Conservation (phyloP, 2,113 vertebrate genomes). For the Ophthalmolycus amberensis region DNA sequence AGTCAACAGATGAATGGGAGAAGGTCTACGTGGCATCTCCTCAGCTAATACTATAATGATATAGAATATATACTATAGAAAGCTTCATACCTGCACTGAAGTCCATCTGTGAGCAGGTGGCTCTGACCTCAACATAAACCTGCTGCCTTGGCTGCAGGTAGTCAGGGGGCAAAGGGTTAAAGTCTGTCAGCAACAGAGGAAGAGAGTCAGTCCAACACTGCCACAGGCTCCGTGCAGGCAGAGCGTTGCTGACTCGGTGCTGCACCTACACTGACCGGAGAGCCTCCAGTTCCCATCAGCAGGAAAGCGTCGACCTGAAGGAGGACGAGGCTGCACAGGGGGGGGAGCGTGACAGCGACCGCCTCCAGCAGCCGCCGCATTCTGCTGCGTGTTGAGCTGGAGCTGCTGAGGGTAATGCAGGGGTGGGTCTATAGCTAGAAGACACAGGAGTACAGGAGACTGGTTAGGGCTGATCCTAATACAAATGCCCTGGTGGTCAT, state of each 20-base stretch:
- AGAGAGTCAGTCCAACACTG: not conserved
- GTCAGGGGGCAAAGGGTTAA: not conserved
- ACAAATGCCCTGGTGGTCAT: not conserved
- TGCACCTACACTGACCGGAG: not conserved
- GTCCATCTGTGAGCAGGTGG: not conserved
- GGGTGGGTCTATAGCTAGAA: not conserved
- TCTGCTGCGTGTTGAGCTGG: not conserved
- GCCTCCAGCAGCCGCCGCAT: not conserved
- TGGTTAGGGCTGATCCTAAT: not conserved
- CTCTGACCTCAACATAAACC: not conserved
- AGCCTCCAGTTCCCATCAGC: not conserved
- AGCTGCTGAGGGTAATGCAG: not conserved
- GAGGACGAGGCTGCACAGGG: not conserved
- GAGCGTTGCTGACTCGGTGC: not conserved
- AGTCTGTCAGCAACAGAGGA: not conserved
- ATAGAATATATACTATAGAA: not conserved
- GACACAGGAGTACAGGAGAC: not conserved
- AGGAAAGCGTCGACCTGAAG: not conserved
- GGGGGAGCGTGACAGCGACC: not conserved
- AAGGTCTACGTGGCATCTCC: not conserved
- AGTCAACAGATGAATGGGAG: not conserved
- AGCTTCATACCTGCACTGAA: not conserved
- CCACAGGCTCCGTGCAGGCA: not conserved
- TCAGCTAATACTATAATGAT: not conserved
- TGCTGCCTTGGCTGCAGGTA: not conserved